Evolutionary conservation across 2,797 vertebrate species (phyloP).

Genomic region (Leptatherina wallacei): DNA sequence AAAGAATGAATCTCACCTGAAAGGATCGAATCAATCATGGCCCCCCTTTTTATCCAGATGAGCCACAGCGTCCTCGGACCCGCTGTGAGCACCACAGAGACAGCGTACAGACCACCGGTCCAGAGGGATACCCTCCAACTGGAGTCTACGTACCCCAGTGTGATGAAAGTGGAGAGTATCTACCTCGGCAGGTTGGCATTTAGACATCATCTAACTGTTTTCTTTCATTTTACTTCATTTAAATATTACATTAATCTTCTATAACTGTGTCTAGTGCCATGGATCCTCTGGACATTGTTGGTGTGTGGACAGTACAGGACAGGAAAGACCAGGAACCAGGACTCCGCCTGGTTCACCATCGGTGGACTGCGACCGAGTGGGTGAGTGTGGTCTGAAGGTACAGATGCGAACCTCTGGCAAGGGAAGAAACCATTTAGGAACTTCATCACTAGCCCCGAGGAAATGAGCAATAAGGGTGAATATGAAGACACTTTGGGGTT

Average conservation of each 20-base stretch:
- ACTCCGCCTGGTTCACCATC: constrained; percentile 71
- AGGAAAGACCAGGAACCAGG: constrained; percentile 83
- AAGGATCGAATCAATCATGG: too few relatives aligned
- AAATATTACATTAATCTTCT: background rate
- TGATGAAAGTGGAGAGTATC: constrained; percentile 79
- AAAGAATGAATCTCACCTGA: too few relatives aligned
- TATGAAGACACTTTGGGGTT: too few relatives aligned
- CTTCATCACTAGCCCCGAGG: too few relatives aligned
- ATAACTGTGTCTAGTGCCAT: constrained; percentile 78
- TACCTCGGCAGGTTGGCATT: constrained; percentile 70
- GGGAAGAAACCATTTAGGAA: too few relatives aligned
- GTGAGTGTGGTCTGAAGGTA: too few relatives aligned
- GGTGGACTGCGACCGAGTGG: constrained; percentile 66
- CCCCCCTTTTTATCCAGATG: background rate
- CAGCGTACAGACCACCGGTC: constrained; percentile 32
- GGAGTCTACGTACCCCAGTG: constrained; percentile 75
- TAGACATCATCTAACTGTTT: too few relatives aligned
- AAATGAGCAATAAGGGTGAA: too few relatives aligned
- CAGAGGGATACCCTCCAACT: background rate
- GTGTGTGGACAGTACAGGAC: constrained; percentile 86
- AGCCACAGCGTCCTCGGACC: constrained; percentile 31
- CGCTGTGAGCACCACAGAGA: constrained; percentile 76
- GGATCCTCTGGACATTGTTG: constrained; percentile 87
- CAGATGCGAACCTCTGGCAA: too few relatives aligned
- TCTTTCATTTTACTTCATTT: too few relatives aligned